These are phyloP conservation scores for human (Homo sapiens) DNA, from an alignment of 2,113 vertebrate genomes.

Conservation along the genomic window DNA sequence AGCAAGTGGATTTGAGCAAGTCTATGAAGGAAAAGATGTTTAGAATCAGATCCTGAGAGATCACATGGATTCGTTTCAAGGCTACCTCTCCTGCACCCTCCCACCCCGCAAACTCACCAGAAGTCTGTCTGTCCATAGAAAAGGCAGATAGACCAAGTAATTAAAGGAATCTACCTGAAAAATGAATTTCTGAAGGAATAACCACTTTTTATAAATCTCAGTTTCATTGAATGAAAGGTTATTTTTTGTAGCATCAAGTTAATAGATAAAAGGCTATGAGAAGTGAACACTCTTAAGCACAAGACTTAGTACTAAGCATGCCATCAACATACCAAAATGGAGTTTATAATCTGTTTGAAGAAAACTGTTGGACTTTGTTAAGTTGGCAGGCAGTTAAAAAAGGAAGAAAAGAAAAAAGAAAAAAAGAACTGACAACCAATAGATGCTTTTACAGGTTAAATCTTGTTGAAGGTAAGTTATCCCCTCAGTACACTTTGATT, in stretches of 20 bases:
- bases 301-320: conserved; percentile 11
- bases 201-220: neutral
- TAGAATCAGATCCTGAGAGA: neutral
- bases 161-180: neutral
- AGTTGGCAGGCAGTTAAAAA: conserved; percentile 53
- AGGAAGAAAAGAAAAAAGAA: neutral
- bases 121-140: neutral
- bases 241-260: neutral
- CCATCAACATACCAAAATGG: conserved; percentile 44
- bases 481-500: conserved; percentile 69
- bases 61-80: neutral
- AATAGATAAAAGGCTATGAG: conserved; percentile 42
- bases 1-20: neutral
- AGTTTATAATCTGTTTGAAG: conserved; percentile 54
- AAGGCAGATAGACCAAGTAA: neutral
- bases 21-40: neutral
- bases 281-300: conserved; percentile 48
- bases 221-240: neutral
- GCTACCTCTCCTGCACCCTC: neutral
- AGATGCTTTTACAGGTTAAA: conserved; percentile 77
- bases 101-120: no score
- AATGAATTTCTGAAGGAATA: neutral
- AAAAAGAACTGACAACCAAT: conserved; percentile 65
- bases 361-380: conserved; percentile 42
- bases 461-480: conserved; percentile 66